phyloP scores from a whole-genome alignment of 2,113 vertebrate genomes.

The Bucco capensis region DNA sequence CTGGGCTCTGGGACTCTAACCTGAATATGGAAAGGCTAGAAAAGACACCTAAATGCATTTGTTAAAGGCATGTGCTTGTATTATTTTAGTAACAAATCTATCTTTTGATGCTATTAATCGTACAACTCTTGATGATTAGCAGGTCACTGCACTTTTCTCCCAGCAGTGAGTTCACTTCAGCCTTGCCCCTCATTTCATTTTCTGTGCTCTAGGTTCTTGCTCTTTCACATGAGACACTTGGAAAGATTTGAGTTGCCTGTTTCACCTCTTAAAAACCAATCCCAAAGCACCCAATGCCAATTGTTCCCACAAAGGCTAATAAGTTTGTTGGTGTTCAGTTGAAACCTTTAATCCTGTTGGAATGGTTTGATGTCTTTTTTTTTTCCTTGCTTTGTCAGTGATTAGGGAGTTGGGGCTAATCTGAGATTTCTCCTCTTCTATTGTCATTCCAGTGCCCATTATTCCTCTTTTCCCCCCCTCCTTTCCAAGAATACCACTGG shows the following conservation, averaged over 20 bases:
- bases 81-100: background rate
- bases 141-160: background rate
- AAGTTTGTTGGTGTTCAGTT: constrained; percentile 55
- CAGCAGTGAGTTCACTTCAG: background rate
- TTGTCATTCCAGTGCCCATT: constrained; percentile 46
- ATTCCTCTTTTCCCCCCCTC: background rate
- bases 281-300: background rate
- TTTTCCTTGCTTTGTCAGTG: constrained; percentile 41
- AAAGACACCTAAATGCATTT: too few species aligned
- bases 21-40: background rate
- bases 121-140: background rate
- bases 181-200: background rate
- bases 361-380: constrained; percentile 48
- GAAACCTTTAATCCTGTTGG: constrained; percentile 65
- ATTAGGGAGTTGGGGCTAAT: constrained; percentile 41
- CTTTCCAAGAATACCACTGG: constrained; percentile 35
- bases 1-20: background rate
- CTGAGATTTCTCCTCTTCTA: constrained; percentile 47
- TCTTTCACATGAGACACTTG: background rate
- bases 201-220: background rate
- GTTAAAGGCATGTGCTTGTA: too few species aligned
- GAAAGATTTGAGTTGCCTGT: background rate
- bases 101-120: background rate
- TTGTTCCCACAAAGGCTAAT: constrained; percentile 46
- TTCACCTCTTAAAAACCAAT: background rate